Evolutionary conservation across 2,888 invertebrate species (phyloP).

Genomic region (Parnassius mnemosyne): DNA sequence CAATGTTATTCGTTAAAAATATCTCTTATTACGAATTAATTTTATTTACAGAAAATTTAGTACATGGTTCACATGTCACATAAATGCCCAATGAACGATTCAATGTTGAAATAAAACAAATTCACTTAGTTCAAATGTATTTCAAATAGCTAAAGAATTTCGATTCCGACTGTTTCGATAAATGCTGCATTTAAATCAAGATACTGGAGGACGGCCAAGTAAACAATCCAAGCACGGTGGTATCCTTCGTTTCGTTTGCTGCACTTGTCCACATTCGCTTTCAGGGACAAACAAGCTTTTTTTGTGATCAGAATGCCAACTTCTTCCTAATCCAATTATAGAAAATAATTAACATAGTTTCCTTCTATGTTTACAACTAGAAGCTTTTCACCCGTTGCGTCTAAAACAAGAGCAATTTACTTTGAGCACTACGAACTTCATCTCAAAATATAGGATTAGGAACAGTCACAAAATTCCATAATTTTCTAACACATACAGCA

Average conservation of each 20-base stretch:
- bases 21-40: neutral
- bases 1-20: too few relatives aligned
- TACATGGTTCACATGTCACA: conserved; percentile 14
- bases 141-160: conserved; percentile 31
- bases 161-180: conserved; percentile 46
- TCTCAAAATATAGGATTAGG: too few relatives aligned
- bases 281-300: conserved; percentile 66
- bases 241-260: conserved; percentile 61
- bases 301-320: conserved; percentile 61
- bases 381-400: too few relatives aligned
- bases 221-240: conserved; percentile 39
- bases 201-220: conserved; percentile 64
- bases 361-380: neutral
- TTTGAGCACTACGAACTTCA: too few relatives aligned
- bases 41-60: conserved; percentile 15
- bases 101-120: conserved; percentile 23
- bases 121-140: conserved; percentile 27
- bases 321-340: conserved; percentile 38
- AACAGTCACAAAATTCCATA: too few relatives aligned
- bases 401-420: too few relatives aligned
- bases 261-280: conserved; percentile 70
- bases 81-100: conserved; percentile 12
- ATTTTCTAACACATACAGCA: too few relatives aligned
- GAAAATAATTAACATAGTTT: conserved; percentile 26
- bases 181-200: conserved; percentile 67